Base-by-base conservation (phyloP, 2,888 invertebrate genomes). In the Penaeus monodon region DNA sequence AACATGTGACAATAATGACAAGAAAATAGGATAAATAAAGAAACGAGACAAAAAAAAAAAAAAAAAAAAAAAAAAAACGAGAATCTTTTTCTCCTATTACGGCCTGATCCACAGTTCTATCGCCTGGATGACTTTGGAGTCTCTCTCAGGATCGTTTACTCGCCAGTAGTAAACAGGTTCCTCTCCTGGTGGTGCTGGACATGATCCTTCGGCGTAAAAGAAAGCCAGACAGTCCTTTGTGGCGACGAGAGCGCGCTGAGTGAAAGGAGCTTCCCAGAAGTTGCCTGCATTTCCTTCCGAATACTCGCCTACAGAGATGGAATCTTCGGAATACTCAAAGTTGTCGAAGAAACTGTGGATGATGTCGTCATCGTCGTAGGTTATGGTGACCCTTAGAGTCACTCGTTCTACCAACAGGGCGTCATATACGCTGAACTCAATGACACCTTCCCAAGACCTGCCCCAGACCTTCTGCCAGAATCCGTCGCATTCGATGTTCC, bases 191-290 rank as follows among this genome's bases (percentile, higher is more conserved):
- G 57, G 57, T 20, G 17, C 57, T 57, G 57, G 17, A 57, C 57
- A 57, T 12, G 57, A 17, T 12, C 57, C 57, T 57, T 12, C 57
- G 1, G 57, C 57, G 57, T 57, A 57, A 57, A 57, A 57, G 57
- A 57, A 57, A 57, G 57, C 57, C 17, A 14, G 57, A 22, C 65
- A 66, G n/a, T 38, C 38, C 8, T 20, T 6, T 6, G 24, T 14
- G 24, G 24, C 1, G 33, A 17, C 12, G 22, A 33, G 66, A n/a
- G n/a, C 66, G 38, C 80, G 33, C 2, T n/a, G 7, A 20, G 29
- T 17, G 80, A 80, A 80, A 20, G 80, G 80, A 4, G 80, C 80
- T 12, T 80, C 80, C 80, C 80, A 80, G 64, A 65, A 80, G 29
- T 80, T 80, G 10, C 66, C 80, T 1, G 80, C 80, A 20, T 20